Evolutionary conservation across 2,888 invertebrate species (phyloP), one percentile per base, ranked within the genome.

Genomic region (Himalopsyche anomala): DNA sequence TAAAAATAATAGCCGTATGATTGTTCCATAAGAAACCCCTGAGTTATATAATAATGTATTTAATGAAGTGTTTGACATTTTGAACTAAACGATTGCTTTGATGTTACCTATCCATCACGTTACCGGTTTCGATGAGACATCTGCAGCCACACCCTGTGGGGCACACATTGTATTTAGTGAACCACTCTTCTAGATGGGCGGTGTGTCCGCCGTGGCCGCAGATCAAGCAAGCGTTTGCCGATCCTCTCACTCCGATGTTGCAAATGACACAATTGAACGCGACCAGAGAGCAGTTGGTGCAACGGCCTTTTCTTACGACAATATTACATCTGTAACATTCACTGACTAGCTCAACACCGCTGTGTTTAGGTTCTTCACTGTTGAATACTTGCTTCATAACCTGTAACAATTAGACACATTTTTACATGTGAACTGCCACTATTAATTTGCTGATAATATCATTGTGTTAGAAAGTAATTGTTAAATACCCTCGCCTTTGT

Each of bases 141-240:
- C 94, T 94, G 91, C 99, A 99, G 42, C 98, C 98, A 92, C 99
- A 99, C 45, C 98, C 98, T 2, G 97, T 96, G 0, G 99, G 97
- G 90, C 99, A 99, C 9, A 95, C 93, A 85, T 94, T 95, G 90
- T 97, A 95, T 84, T 94, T 94, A 55, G 94, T 89, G 87, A 93
- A 93, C 99, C 99, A 99, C 84, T 95, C 94, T 89, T 95, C 93
- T 93, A 99, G 94, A 91, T 98, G 98, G 82, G 93, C 91, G 4
- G 96, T 95, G 91, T 99, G 99, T 0, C 98, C 99, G 3, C 98
- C 98, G 91, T 99, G 99, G 0, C 98, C 98, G 92, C 99, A 99
- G 88, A 95, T 94, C 84, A 97, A 93, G 91, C 99, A 99, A 89
- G 97, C 97, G 91, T 96, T 96, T 83, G 97, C 96, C 1, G 95